Evolutionary conservation across 2,888 invertebrate species (phyloP).

Genomic region (Cerastis leucographa): DNA sequence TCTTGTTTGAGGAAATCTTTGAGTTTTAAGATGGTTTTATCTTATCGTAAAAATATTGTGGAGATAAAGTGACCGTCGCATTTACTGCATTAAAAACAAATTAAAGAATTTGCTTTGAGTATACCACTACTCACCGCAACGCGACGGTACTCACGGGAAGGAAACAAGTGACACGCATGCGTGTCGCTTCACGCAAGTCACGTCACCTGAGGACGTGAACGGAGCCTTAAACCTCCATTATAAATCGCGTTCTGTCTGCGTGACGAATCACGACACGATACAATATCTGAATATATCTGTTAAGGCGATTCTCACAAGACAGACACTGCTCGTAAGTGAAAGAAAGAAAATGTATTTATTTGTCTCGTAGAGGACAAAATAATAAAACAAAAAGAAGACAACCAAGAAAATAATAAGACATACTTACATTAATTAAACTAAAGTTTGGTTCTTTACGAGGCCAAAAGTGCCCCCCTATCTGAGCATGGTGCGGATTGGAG

Average conservation of each 20-base stretch:
- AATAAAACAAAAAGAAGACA: not conserved
- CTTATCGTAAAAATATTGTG: no score
- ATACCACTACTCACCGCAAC: not conserved
- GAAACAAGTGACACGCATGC: not conserved
- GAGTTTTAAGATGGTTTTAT: not conserved
- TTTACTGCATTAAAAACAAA: not conserved
- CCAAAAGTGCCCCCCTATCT: no score
- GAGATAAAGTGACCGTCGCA: no score
- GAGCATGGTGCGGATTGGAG: not conserved
- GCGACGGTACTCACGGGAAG: not conserved
- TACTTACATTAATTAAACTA: no score
- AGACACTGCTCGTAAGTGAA: not conserved
- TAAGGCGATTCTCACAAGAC: not conserved
- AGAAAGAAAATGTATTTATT: not conserved
- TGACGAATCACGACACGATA: conserved; percentile 42
- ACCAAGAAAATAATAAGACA: no score
- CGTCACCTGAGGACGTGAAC: not conserved
- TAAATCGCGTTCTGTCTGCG: conserved; percentile 23
- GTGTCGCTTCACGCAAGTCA: not conserved
- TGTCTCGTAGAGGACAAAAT: not conserved
- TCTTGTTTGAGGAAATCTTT: conserved; percentile 3
- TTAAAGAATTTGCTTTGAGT: not conserved
- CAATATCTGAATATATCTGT: conserved; percentile 11
- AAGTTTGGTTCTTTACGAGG: no score
- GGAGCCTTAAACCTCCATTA: conserved; percentile 21